Evolutionary conservation across 2,797 vertebrate genomes (phyloP).

Genomic region (Lepidocolaptes lacrymiger): DNA sequence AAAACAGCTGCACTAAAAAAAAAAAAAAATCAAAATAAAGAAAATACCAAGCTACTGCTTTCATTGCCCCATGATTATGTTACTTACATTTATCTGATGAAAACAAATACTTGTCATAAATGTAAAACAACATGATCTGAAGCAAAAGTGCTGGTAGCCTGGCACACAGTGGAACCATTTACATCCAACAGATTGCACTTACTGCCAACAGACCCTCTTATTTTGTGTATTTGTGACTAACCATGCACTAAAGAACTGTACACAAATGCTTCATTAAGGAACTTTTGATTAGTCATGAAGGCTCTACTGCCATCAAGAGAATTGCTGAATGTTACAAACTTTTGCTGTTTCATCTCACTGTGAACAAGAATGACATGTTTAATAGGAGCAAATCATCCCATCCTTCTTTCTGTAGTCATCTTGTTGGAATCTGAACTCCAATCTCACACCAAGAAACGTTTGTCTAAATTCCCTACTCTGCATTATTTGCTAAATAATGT

Average conservation of each 20-base stretch:
- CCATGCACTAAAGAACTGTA: not conserved
- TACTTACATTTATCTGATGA: not conserved
- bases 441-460: not conserved
- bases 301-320: not conserved
- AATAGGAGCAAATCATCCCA: fast-evolving
- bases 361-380: not conserved
- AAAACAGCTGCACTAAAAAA: not conserved
- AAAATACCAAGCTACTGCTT: not conserved
- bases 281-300: not conserved
- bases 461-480: not conserved
- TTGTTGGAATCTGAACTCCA: not conserved
- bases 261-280: conserved; percentile 3
- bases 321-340: conserved; percentile 3
- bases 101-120: not conserved
- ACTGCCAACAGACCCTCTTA: not conserved
- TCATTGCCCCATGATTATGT: not conserved
- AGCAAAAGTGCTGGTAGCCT: not conserved
- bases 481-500: not conserved
- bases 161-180: not conserved
- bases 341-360: not conserved
- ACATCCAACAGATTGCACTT: not conserved
- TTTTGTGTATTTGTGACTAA: not conserved
- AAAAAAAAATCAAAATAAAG: not conserved
- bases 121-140: not conserved
- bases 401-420: not conserved